Evolutionary conservation across 2,888 invertebrate species (phyloP).

Genomic region (Eupithecia dodoneata): DNA sequence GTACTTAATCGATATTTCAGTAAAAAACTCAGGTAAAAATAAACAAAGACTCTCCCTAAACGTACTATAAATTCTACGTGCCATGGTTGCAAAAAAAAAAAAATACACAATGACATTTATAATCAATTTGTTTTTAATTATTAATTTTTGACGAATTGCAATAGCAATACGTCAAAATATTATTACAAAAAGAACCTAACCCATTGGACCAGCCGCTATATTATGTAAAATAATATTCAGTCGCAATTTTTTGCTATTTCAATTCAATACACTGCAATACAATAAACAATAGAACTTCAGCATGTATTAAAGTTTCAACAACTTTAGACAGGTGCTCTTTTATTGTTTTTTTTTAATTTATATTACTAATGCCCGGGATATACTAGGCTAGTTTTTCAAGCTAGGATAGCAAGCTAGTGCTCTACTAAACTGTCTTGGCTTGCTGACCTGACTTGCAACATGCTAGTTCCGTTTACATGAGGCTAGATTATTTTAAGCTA

Average conservation of each 20-base stretch:
- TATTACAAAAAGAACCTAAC: conserved; percentile 10
- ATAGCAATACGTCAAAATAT: conserved; percentile 24
- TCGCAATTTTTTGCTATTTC: conserved; percentile 52
- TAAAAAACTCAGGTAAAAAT: neutral
- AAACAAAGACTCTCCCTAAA: too few relatives aligned
- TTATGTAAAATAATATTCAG: conserved; percentile 23
- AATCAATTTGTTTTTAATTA: neutral
- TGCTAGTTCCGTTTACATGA: too few relatives aligned
- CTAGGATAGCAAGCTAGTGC: too few relatives aligned
- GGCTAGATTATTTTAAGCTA: too few relatives aligned
- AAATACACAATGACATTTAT: neutral
- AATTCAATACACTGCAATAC: conserved; percentile 52
- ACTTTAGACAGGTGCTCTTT: conserved; percentile 1
- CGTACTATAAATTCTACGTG: neutral
- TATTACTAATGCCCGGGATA: neutral
- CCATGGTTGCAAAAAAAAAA: neutral
- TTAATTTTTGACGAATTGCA: neutral
- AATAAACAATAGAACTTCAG: conserved; percentile 65
- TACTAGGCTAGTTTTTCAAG: too few relatives aligned
- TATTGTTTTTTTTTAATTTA: too few relatives aligned
- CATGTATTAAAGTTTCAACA: neutral
- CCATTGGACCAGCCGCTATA: conserved; percentile 15
- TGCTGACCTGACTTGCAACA: too few relatives aligned
- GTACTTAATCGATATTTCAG: neutral
- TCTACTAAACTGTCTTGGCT: too few relatives aligned